These are phyloP conservation scores for Trachelipus rathkii DNA, from an alignment of 1,140 invertebrate genomes.

Conservation along the genomic window DNA sequence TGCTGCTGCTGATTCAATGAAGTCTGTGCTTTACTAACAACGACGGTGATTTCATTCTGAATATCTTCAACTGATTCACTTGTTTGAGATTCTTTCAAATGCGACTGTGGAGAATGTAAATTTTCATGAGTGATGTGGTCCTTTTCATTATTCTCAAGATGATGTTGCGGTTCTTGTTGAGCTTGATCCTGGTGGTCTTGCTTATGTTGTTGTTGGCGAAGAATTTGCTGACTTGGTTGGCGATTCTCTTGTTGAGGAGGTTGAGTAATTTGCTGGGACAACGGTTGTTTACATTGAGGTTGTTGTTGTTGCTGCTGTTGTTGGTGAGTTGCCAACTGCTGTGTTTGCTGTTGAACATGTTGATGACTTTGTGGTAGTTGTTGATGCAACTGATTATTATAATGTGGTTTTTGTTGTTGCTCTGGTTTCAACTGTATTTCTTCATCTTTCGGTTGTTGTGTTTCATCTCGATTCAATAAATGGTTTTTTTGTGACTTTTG, in stretches of 20 bases:
- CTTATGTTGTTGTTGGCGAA: conserved; percentile 51
- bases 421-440: background rate
- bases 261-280: background rate
- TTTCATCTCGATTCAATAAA: background rate
- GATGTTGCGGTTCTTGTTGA: conserved; percentile 33
- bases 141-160: conserved; percentile 2
- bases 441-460: conserved; percentile 17
- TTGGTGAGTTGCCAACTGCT: background rate
- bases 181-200: conserved; percentile 51
- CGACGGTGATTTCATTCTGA: background rate
- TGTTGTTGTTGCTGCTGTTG: conserved; percentile 16
- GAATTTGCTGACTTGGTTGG: background rate
- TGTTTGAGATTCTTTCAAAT: background rate
- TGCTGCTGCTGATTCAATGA: conserved; percentile 18
- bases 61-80: conserved; percentile 17
- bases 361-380: background rate
- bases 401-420: background rate
- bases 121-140: too few relatives aligned
- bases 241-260: conserved; percentile 17
- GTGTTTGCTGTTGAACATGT: background rate
- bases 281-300: background rate
- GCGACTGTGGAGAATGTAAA: too few relatives aligned
- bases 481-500: conserved; percentile 13
- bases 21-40: too few relatives aligned
- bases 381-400: background rate